phyloP scores from a whole-genome alignment of 2,797 vertebrate species.

The Discoglossus pictus region DNA sequence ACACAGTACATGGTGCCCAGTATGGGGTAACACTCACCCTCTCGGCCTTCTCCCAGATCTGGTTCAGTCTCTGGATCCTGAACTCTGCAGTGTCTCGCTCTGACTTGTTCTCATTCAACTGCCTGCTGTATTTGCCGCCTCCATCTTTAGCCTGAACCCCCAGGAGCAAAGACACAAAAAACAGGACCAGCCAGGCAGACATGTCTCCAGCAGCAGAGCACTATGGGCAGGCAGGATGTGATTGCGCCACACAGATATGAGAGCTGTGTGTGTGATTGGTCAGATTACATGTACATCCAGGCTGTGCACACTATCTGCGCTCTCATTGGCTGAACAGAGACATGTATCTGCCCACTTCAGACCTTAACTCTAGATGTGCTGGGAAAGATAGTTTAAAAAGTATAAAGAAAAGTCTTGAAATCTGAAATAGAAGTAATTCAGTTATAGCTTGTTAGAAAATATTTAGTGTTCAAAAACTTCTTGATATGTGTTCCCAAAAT shows the following conservation, averaged over 20 bases:
- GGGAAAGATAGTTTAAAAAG: neutral
- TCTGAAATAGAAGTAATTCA: too few relatives aligned
- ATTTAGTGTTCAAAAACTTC: too few relatives aligned
- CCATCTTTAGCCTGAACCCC: conserved; percentile 48
- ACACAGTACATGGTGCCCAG: neutral
- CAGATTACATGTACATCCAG: neutral
- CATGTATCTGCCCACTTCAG: neutral
- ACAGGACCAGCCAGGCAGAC: fast-evolving
- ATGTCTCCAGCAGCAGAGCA: neutral
- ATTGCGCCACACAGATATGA: neutral
- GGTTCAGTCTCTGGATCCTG: conserved; percentile 86
- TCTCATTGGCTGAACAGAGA: conserved; percentile 11
- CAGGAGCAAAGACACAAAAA: conserved; percentile 38
- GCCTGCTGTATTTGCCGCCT: conserved; percentile 83
- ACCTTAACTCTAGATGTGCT: conserved; percentile 15
- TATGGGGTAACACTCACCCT: conserved; percentile 77
- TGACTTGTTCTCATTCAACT: conserved; percentile 80
- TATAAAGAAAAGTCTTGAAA: neutral
- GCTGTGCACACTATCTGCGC: neutral
- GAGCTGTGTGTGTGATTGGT: conserved; percentile 17
- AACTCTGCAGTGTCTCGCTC: conserved; percentile 72
- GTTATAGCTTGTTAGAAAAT: too few relatives aligned
- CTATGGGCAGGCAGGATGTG: neutral
- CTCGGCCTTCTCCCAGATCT: conserved; percentile 92
- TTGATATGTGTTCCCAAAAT: too few relatives aligned